Percentiles rank a stretch among this genome's conserved stretches.
phyloP scores from a whole-genome alignment of 2,888 invertebrate species.

The Epiblema foenella region DNA sequence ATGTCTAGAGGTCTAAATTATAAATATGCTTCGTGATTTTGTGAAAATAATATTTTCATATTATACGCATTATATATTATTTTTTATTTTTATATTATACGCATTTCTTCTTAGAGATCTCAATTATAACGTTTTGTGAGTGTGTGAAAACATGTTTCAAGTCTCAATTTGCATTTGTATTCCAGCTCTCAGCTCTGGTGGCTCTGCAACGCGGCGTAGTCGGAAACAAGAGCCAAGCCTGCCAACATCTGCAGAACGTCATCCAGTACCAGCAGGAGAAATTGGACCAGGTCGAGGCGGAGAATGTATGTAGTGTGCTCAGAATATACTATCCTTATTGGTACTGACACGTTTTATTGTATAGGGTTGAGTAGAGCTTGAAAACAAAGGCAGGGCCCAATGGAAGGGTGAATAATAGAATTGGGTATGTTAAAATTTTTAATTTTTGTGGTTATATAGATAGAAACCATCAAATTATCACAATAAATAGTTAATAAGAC shows the following conservation, averaged over 20 bases:
- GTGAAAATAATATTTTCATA: no score
- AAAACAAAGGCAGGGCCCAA: not conserved
- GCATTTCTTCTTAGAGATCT: no score
- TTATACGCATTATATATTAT: no score
- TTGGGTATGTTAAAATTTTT: no score
- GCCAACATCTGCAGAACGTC: constrained; percentile 74
- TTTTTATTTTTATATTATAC: no score
- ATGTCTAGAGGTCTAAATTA: no score
- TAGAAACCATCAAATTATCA: no score
- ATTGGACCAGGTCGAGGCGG: constrained; percentile 70
- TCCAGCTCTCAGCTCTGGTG: constrained; percentile 69
- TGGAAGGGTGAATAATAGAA: no score
- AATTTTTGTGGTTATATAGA: no score
- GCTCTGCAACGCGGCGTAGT: constrained; percentile 74
- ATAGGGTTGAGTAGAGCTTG: not conserved
- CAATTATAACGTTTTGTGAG: no score
- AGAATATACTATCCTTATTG: constrained; percentile 31
- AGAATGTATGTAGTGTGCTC: constrained; percentile 66
- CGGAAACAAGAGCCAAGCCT: constrained; percentile 69
- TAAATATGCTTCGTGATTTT: no score
- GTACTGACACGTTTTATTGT: constrained; percentile 11
- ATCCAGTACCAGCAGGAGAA: constrained; percentile 73
- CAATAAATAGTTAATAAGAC: no score
- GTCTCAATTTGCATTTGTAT: constrained; percentile 26
- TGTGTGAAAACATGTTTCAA: not conserved